phyloP scores from a whole-genome alignment of 2,113 vertebrate genomes.

The Nanorana parkeri region DNA sequence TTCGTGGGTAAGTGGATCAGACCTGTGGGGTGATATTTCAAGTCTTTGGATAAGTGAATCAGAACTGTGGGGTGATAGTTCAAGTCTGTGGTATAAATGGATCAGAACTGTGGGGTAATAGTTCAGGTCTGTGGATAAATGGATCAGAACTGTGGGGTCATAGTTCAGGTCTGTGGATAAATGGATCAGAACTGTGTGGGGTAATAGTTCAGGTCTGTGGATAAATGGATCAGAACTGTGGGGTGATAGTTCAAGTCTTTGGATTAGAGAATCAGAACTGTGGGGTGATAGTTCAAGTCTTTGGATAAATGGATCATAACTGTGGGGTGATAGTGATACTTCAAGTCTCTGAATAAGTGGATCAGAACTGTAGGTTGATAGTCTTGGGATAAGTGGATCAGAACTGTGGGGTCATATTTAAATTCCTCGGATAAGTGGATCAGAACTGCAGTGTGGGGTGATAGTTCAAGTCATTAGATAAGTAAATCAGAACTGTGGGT shows the following conservation, averaged over 20 bases:
- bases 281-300: not conserved
- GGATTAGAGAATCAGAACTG: not conserved
- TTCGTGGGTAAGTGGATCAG: too few relatives aligned
- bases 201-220: not conserved
- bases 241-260: not conserved
- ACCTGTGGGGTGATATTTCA: too few relatives aligned
- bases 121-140: too few relatives aligned
- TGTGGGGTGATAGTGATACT: too few relatives aligned
- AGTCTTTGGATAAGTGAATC: not conserved
- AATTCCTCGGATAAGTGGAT: not conserved
- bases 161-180: not conserved
- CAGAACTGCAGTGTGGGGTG: not conserved
- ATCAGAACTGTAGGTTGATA: not conserved
- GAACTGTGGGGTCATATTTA: not conserved
- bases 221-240: not conserved
- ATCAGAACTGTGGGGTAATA: not conserved
- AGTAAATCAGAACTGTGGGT: not conserved
- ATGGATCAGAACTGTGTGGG: not conserved
- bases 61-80: not conserved
- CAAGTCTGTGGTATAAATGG: not conserved
- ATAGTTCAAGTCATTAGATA: not conserved
- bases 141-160: too few relatives aligned
- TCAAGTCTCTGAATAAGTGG: not conserved
- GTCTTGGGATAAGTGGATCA: not conserved
- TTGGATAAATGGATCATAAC: too few relatives aligned